Evolutionary conservation across 2,797 vertebrate species (phyloP).

Genomic region (Oophaga sylvatica): DNA sequence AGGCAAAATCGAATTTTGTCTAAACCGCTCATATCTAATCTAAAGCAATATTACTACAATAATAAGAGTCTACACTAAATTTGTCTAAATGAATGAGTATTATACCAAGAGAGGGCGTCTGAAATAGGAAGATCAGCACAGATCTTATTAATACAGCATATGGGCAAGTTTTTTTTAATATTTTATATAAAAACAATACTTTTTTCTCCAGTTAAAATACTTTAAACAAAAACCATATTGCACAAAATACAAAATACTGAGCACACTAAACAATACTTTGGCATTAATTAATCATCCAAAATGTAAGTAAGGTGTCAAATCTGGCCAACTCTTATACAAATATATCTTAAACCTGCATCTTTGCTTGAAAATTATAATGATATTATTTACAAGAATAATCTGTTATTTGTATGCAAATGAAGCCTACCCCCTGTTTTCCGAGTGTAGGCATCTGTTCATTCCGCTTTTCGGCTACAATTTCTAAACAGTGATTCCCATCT

Average conservation of each 20-base stretch:
- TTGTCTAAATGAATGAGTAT: too few species aligned
- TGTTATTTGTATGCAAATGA: conserved; percentile 48
- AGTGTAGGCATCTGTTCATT: conserved; percentile 54
- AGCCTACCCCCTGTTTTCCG: neutral
- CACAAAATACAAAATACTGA: neutral
- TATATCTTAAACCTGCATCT: neutral
- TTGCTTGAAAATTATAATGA: neutral
- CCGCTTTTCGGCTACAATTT: conserved; percentile 44
- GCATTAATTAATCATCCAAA: neutral
- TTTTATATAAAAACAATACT: too few species aligned
- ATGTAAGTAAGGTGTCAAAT: neutral
- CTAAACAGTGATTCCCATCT: conserved; percentile 45
- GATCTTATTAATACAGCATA: too few species aligned
- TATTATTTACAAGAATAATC: conserved; percentile 8
- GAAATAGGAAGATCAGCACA: too few species aligned
- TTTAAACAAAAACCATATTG: neutral
- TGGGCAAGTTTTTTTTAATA: too few species aligned
- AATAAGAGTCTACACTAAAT: too few species aligned
- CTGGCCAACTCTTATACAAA: neutral
- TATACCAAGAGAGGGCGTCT: too few species aligned
- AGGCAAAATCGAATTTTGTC: too few species aligned
- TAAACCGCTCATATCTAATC: too few species aligned
- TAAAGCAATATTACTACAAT: too few species aligned
- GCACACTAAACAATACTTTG: neutral
- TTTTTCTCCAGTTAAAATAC: too few species aligned